phyloP scores from a whole-genome alignment of 1,140 invertebrate species.

The Oedothorax gibbosus region DNA sequence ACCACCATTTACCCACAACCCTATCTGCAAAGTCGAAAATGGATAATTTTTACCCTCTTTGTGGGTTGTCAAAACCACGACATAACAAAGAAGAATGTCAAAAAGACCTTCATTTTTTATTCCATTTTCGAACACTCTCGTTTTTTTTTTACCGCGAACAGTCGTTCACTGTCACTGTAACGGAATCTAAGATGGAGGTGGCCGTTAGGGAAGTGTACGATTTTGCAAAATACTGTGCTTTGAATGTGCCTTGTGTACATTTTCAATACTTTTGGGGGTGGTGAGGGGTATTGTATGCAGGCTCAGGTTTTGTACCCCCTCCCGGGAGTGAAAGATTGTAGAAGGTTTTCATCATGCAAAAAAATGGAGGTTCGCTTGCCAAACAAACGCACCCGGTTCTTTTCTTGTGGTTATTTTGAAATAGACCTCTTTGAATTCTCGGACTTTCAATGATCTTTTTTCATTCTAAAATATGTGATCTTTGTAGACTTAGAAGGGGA shows the following conservation, averaged over 20 bases:
- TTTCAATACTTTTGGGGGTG: conserved; percentile 24
- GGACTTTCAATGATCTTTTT: conserved; percentile 1
- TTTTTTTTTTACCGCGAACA: conserved; percentile 28
- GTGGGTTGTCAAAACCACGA: conserved; percentile 48
- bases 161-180: conserved; percentile 46
- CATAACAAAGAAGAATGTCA: neutral
- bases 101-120: conserved; percentile 50
- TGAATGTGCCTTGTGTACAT: conserved; percentile 8
- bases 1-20: conserved; percentile 38
- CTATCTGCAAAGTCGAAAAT: conserved; percentile 35
- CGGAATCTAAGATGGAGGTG: conserved; percentile 35
- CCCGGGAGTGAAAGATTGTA: neutral
- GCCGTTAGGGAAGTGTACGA: neutral
- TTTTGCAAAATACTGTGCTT: conserved; percentile 4
- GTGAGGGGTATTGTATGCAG: neutral
- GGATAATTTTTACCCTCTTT: conserved; percentile 48
- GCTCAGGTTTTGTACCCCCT: no score
- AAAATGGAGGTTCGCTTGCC: neutral
- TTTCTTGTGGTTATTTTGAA: conserved; percentile 18
- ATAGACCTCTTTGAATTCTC: conserved; percentile 18
- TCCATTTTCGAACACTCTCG: conserved; percentile 44
- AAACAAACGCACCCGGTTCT: conserved; percentile 30
- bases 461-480: conserved; percentile 18
- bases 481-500: conserved; percentile 11
- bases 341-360: conserved; percentile 39